Base-by-base conservation (phyloP, 64 coral and sea anemone species). In the Montipora sp. region DNA sequence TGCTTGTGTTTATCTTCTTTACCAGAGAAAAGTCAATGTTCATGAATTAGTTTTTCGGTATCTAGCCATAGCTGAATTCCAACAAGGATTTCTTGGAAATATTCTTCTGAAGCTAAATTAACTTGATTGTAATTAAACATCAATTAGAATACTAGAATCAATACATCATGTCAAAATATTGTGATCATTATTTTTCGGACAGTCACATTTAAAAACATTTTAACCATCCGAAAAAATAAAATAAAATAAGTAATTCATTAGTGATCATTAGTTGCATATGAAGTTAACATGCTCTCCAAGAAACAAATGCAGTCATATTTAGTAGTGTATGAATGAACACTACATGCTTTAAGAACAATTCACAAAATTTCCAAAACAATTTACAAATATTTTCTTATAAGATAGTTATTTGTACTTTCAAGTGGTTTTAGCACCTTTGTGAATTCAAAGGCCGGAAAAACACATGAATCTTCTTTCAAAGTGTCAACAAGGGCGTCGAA, bases 71-170 rank as follows among this genome's bases (percentile, higher is more conserved):
- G 36, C 36, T 2, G 36, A 36, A 36, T 36, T 36, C 36, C 36
- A 36, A 36, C 36, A 36, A 36, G 36, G 36, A 36, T 36, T 36
- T 36, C 1, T 2, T 36, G 36, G 36, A 6, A 57, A 57, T 57
- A 11, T 57, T 57, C 53, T 57, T 36, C 57, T 81, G 79, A 58
- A n/a, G 27, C 4, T 81, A 59, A 59, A 81, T 84, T 46, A 68
- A 69, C 18, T 48, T 69, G 18, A 47, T 1, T 47, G 14, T n/a
- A 20, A 84, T 20, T 66, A 47, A 69, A 68, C 47, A 19, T 48
- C 43, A 84, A 67, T 48, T 47, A 84, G 1, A 46, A 45, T 3
- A 77, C 27, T 12, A 47, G 3, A 45, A 8, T 57, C 53, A 8
- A 11, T 57, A 11, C 11, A 11, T 57, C 8, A 8, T 57, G 53